Base-by-base conservation (phyloP, 2,797 vertebrate species). In the Enteromius afrohamiltoni region DNA sequence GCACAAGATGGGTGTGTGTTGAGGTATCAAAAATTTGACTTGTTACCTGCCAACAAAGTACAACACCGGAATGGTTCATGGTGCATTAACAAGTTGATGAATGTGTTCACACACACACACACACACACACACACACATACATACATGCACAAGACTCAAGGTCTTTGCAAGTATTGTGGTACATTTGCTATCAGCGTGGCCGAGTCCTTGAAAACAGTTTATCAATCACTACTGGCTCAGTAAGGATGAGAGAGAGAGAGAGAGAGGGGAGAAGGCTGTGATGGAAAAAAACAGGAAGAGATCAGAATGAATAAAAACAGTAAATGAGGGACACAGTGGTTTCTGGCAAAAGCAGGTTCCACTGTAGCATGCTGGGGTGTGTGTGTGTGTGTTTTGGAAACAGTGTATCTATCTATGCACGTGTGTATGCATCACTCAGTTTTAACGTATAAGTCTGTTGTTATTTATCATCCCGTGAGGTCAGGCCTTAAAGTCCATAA, bases 141-240 rank as follows among this genome's bases (percentile, higher is more conserved):
- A 49, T 14, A 42, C 17, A 55, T n/a, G 40, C 11, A 77, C 31
- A 71, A n/a, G 21, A 62, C 68, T 49, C 86, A 86, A 86, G 84
- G 80, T 79, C 82, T 77, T 21, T 29, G 42, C 26, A 62, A 60
- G 74, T 37, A 77, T 75, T 78, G 37, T 49, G 31, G 31, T 13
- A 21, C 70, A 71, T 45, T 34, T 76, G 51, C 77, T 83, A 86
- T 88, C 79, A 80, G 55, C 21, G 40, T 69, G 29, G 76, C 71
- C 9, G 14, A 60, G 60, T 69, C 71, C 75, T 82, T 82, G 80
- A 85, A 85, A 68, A 68, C 55, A 16, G 70, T 74, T 80, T 83
- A 65, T 55, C 49, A 87, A 83, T 47, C 77, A 60, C 49, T 76
- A 45, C 60, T 85, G 49, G 70, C 70, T 80, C 69, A 58, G 58